Conservation (phyloP, 1,140 invertebrate genomes). For the Trissolcus basalis region DNA sequence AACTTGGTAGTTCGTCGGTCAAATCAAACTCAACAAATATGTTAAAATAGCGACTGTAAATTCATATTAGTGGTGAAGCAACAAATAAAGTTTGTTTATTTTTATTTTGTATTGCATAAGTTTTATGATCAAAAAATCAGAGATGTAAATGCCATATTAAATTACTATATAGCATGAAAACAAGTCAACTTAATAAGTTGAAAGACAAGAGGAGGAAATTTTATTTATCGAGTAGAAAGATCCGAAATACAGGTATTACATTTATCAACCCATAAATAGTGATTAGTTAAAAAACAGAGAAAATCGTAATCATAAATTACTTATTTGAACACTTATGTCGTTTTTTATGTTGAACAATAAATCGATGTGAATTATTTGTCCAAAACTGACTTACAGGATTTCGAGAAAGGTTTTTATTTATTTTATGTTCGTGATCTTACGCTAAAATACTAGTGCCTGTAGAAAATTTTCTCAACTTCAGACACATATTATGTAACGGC, state of each 20-base stretch:
- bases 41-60: conserved; percentile 2
- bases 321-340: conserved; percentile 15
- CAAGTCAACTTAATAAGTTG: no score
- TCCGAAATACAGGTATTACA: no score
- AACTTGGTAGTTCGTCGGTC: conserved; percentile 6
- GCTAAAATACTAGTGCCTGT: conserved; percentile 48
- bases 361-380: conserved; percentile 47
- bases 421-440: conserved; percentile 48
- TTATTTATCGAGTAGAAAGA: no score
- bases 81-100: no score
- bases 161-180: no score
- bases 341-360: conserved; percentile 31
- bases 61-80: no score
- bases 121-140: not conserved
- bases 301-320: conserved; percentile 15
- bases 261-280: not conserved
- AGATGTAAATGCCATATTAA: no score
- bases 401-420: conserved; percentile 59
- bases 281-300: not conserved
- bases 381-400: conserved; percentile 49
- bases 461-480: conserved; percentile 58
- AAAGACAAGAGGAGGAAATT: no score
- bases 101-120: not conserved
- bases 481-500: conserved; percentile 61
- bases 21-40: conserved; percentile 6